Conservation (phyloP, 53 echinoderm and acorn worm genomes). For the Pentamera pediparva region DNA sequence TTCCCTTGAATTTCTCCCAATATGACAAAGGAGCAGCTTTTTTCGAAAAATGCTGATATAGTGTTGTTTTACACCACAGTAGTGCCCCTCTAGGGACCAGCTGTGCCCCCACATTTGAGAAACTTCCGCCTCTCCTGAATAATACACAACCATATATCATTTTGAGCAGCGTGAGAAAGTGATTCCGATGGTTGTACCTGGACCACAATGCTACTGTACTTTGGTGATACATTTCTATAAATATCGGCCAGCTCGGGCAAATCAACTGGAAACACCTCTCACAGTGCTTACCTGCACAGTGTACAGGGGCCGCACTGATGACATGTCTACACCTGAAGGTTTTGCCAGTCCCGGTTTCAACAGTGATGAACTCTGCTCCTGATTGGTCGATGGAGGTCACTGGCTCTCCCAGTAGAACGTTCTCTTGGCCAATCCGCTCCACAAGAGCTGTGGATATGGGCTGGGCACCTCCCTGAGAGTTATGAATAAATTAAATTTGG, state of each 20-base stretch:
- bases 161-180: too few relatives aligned
- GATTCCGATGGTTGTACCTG: too few relatives aligned
- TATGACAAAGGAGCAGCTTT: too few relatives aligned
- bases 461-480: conserved; percentile 68
- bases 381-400: conserved; percentile 68
- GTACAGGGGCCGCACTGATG: conserved; percentile 71
- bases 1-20: too few relatives aligned
- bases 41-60: too few relatives aligned
- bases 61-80: too few relatives aligned
- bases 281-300: conserved; percentile 69
- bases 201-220: too few relatives aligned
- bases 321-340: conserved; percentile 45
- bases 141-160: too few relatives aligned
- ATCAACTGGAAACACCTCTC: neutral
- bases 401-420: conserved; percentile 69
- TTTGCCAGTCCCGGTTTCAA: conserved; percentile 55
- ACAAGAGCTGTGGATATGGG: conserved; percentile 48
- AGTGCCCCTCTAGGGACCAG: too few relatives aligned
- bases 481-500: neutral
- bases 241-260: neutral
- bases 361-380: conserved; percentile 46
- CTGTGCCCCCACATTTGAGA: too few relatives aligned
- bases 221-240: too few relatives aligned
- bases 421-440: conserved; percentile 64
- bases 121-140: too few relatives aligned